Percentiles rank a stretch among this genome's conserved stretches.
Conservation (phyloP, 2,113 vertebrate species). For the Ivindomyrus marchei region DNA sequence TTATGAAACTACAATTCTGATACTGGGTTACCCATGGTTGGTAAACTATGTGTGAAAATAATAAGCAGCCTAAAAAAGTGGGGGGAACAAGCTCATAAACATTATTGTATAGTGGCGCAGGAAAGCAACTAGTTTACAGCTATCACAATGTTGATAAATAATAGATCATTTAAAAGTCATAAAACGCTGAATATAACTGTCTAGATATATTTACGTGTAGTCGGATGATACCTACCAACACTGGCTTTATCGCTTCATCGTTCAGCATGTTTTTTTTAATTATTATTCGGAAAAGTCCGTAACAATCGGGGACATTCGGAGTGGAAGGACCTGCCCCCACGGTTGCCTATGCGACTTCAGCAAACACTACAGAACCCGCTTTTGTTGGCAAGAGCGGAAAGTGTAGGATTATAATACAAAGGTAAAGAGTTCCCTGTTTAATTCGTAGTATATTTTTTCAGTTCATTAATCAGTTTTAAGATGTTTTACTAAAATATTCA, state of each 20-base stretch:
- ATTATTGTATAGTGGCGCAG: neutral
- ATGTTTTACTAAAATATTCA: neutral
- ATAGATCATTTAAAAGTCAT: neutral
- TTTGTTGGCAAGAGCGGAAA: neutral
- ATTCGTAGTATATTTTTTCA: neutral
- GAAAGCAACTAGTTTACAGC: neutral
- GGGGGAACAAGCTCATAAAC: neutral
- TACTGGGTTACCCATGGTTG: neutral
- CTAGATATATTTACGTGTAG: neutral
- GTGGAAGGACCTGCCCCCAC: neutral
- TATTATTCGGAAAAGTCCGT: neutral
- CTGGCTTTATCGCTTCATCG: neutral
- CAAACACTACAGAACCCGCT: neutral
- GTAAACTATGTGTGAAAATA: neutral
- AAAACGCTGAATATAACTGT: neutral
- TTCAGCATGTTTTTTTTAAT: neutral
- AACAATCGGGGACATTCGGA: neutral
- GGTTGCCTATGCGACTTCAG: neutral
- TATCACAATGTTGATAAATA: neutral
- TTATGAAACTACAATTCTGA: neutral
- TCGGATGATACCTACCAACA: neutral
- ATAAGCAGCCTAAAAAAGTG: neutral
- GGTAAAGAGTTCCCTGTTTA: neutral
- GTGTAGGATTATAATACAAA: neutral
- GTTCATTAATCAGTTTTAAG: neutral